These are phyloP conservation scores for Toxotes chatareus DNA, from an alignment of 2,113 vertebrate species.

Conservation along the genomic window DNA sequence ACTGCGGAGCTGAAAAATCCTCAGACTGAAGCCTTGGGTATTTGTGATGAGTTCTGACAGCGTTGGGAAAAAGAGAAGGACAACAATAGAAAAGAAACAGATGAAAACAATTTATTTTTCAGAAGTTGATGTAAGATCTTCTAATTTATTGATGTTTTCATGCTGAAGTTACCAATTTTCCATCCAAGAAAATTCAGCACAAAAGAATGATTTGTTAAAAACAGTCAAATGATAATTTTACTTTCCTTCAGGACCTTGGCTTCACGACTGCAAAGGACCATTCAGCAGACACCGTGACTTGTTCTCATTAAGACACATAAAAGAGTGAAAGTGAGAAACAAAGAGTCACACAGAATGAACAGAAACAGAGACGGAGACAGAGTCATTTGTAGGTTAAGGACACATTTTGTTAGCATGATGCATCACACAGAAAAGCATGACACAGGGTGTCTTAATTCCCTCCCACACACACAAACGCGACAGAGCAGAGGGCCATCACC, in stretches of 20 bases:
- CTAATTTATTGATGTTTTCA: background rate
- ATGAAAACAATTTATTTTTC: background rate
- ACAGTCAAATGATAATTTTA: background rate
- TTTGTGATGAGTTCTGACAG: slow-evolving; percentile 18
- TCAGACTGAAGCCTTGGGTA: slow-evolving; percentile 3
- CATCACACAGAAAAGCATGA: slow-evolving; percentile 55
- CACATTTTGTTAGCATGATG: slow-evolving; percentile 50
- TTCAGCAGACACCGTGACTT: background rate
- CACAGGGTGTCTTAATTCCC: slow-evolving; percentile 62
- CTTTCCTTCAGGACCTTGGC: background rate
- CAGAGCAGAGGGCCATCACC: slow-evolving; percentile 49
- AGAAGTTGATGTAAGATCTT: background rate
- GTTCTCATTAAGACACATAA: slow-evolving; percentile 25
- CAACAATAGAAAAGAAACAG: background rate
- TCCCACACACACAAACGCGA: slow-evolving; percentile 27
- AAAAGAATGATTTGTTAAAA: background rate
- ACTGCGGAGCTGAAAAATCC: slow-evolving; percentile 22
- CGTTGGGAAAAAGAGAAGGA: background rate
- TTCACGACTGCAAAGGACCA: background rate
- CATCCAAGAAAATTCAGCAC: background rate
- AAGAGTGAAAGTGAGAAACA: slow-evolving; percentile 10
- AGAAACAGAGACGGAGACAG: slow-evolving; percentile 36
- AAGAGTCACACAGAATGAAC: slow-evolving; percentile 19
- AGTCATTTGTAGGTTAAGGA: slow-evolving; percentile 53
- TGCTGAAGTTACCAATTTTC: background rate